These are phyloP conservation scores for Hyppa rectilinea DNA, from an alignment of 2,888 invertebrate genomes.

Conservation along the genomic window DNA sequence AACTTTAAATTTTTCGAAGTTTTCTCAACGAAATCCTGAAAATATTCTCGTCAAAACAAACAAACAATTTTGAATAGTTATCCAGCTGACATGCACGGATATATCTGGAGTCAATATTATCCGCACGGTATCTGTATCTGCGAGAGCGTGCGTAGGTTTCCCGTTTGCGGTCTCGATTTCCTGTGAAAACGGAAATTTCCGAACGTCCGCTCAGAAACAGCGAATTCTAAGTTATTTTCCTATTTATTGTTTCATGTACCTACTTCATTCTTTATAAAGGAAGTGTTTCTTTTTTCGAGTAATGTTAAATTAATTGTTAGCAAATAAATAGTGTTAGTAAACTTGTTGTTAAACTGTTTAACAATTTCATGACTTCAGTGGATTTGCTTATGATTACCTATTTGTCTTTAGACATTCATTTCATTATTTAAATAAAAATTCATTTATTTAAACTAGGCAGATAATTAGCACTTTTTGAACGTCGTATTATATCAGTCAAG, in stretches of 20 bases:
- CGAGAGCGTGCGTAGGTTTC: slow-evolving; percentile 68
- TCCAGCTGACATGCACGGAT: slow-evolving; percentile 42
- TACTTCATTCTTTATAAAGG: slow-evolving; percentile 27
- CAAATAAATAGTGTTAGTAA: background rate
- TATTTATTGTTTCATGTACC: slow-evolving; percentile 52
- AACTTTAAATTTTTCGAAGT: background rate
- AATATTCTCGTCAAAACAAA: slow-evolving; percentile 24
- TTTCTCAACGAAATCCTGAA: background rate
- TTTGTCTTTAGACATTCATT: background rate
- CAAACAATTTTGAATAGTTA: slow-evolving; percentile 23
- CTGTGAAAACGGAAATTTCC: slow-evolving; percentile 79
- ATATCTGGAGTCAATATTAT: slow-evolving; percentile 43
- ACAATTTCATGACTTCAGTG: background rate
- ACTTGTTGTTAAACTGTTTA: background rate
- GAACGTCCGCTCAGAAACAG: slow-evolving; percentile 72
- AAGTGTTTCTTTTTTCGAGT: slow-evolving; percentile 14
- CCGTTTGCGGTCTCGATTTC: slow-evolving; percentile 78
- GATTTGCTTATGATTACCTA: too few relatives aligned
- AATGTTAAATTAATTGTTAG: background rate
- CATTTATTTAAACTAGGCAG: too few relatives aligned
- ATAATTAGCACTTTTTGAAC: too few relatives aligned
- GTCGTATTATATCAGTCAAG: background rate
- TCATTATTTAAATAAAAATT: too few relatives aligned
- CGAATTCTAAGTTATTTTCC: slow-evolving; percentile 65
- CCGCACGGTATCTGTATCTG: slow-evolving; percentile 61